Evolutionary conservation across 1,140 invertebrate species (phyloP).

Genomic region (Polypedilum vanderplanki): DNA sequence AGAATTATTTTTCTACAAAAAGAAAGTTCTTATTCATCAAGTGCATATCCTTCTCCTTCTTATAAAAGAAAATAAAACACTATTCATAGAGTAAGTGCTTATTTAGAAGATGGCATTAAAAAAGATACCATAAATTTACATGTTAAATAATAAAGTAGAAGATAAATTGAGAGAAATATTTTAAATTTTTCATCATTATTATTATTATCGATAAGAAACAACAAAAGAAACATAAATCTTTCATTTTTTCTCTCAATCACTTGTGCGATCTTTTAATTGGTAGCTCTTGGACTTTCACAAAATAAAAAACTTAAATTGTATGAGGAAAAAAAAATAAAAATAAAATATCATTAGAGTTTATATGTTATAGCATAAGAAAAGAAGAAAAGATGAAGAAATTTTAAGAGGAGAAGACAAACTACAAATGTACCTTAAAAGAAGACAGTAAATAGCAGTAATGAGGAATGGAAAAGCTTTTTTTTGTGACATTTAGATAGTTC

Average conservation of each 20-base stretch:
- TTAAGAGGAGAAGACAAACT: background rate
- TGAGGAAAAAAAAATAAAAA: background rate
- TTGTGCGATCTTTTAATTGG: background rate
- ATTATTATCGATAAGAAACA: background rate
- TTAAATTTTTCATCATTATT: background rate
- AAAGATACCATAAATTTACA: background rate
- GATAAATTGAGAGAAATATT: background rate
- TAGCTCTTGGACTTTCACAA: slow-evolving; percentile 16
- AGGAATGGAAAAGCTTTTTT: background rate
- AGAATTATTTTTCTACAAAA: background rate
- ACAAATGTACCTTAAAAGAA: background rate
- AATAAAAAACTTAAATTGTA: background rate
- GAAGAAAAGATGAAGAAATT: background rate
- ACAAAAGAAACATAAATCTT: slow-evolving; percentile 16
- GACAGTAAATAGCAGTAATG: background rate
- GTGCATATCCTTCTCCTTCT: background rate
- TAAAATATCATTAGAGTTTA: slow-evolving; percentile 12
- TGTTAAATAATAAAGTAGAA: background rate
- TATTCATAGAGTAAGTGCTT: background rate
- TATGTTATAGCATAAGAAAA: slow-evolving; percentile 4
- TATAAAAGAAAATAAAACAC: background rate
- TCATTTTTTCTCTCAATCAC: background rate
- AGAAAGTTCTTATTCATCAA: background rate
- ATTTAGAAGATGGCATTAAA: background rate
- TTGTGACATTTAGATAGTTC: background rate